phyloP scores from a whole-genome alignment of 2,113 vertebrate genomes.

The Tricholaema leucomelas region DNA sequence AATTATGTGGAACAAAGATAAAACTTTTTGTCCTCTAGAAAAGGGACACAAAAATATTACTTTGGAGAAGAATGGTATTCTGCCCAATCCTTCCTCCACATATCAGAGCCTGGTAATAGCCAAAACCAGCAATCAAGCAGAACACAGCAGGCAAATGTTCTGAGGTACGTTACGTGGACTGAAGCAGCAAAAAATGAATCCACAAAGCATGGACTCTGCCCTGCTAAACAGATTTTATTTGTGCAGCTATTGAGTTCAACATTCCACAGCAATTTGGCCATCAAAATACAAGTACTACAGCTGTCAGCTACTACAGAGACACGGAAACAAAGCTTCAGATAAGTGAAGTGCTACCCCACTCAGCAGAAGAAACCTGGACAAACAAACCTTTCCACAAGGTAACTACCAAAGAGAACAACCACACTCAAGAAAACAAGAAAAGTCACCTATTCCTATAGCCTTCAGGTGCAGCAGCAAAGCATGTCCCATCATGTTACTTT shows the following conservation, averaged over 20 bases:
- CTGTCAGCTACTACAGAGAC: neutral
- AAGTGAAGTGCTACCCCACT: constrained; percentile 7
- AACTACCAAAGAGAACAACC: constrained; percentile 54
- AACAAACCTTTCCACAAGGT: constrained; percentile 51
- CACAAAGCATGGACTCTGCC: constrained; percentile 5
- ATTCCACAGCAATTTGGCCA: constrained; percentile 2
- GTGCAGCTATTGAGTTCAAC: neutral
- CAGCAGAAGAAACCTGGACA: constrained; percentile 45
- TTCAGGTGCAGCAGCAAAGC: constrained; percentile 66
- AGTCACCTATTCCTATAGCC: constrained; percentile 72
- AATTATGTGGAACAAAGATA: neutral
- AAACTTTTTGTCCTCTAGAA: neutral
- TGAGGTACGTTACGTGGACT: neutral
- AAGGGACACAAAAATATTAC: neutral
- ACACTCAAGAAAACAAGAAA: constrained; percentile 64
- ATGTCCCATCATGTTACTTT: constrained; percentile 66
- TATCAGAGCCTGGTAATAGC: neutral
- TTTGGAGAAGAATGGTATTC: neutral
- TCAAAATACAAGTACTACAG: constrained; percentile 29
- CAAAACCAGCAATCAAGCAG: neutral
- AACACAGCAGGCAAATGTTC: neutral
- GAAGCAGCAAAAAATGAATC: neutral
- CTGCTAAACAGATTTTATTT: constrained; percentile 1
- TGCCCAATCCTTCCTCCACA: neutral
- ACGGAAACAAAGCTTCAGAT: neutral